phyloP scores from a whole-genome alignment of 35 echinoderm and acorn worm species.

The Hemicentrotus pulcherrimus region DNA sequence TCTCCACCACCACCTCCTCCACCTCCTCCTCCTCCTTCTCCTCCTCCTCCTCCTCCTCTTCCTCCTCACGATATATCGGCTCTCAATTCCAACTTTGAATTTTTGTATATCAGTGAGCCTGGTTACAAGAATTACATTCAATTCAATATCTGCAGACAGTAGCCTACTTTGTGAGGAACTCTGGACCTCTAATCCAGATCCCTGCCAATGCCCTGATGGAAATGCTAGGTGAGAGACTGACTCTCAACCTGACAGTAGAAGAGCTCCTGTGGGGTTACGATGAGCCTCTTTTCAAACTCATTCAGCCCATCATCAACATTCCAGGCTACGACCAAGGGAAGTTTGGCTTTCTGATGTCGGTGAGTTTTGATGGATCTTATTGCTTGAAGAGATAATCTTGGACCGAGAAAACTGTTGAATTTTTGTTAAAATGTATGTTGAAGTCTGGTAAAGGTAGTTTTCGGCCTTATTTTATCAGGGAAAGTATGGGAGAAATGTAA shows the following conservation, averaged over 20 bases:
- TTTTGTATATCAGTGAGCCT: no score
- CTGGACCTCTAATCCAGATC: neutral
- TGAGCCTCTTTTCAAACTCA: constrained; percentile 11
- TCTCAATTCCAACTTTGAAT: no score
- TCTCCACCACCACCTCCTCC: no score
- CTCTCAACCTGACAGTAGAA: constrained; percentile 9
- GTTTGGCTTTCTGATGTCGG: constrained; percentile 8
- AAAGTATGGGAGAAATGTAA: no score
- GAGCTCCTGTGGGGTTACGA: constrained; percentile 38
- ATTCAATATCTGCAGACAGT: neutral
- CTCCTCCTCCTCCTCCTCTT: no score
- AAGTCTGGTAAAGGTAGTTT: no score
- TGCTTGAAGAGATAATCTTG: neutral
- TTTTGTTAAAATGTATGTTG: no score
- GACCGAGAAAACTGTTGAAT: no score
- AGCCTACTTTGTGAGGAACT: constrained; percentile 33
- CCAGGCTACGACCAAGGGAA: constrained; percentile 22
- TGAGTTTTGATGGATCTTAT: neutral
- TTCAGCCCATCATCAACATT: constrained; percentile 16
- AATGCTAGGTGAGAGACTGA: constrained; percentile 6
- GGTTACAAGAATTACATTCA: no score
- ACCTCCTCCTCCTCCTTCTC: no score
- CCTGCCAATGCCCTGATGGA: neutral
- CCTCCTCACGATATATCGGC: no score
- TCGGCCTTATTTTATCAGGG: no score